Conservation (phyloP, 2,888 invertebrate genomes). For the Julus scanicus region DNA sequence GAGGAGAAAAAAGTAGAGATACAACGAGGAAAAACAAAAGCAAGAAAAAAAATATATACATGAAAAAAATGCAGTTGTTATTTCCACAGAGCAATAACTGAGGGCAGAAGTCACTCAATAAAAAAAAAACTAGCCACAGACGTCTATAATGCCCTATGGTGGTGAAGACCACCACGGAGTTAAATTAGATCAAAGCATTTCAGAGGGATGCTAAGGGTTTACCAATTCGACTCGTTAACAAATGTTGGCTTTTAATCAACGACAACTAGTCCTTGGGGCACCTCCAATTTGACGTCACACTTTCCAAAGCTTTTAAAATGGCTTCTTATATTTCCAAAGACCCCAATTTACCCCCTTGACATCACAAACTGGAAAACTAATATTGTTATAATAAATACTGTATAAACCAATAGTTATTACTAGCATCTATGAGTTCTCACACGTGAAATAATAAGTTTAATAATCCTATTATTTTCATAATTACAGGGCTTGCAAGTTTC, state of each 20-base stretch:
- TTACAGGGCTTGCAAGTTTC: no score
- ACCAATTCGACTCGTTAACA: constrained; percentile 9
- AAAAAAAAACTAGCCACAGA: neutral
- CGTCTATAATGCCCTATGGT: neutral
- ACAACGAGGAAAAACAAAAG: neutral
- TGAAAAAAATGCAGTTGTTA: neutral
- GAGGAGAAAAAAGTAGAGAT: neutral
- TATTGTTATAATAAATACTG: no score
- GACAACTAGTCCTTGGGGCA: neutral
- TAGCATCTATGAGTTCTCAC: no score
- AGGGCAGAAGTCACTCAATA: constrained; percentile 9
- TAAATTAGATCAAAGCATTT: constrained; percentile 2
- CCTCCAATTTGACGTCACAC: neutral
- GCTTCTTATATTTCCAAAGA: no score
- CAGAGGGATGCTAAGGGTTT: neutral
- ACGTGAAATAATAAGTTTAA: no score
- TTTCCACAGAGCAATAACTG: constrained; percentile 18
- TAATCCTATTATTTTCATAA: no score
- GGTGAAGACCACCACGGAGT: neutral
- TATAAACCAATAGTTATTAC: no score
- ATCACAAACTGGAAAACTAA: no score
- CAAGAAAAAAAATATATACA: neutral
- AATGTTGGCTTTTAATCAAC: neutral
- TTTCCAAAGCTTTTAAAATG: neutral
- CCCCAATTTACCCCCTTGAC: no score